Base-by-base conservation (phyloP, 2,888 invertebrate species). In the Litoditis marina region DNA sequence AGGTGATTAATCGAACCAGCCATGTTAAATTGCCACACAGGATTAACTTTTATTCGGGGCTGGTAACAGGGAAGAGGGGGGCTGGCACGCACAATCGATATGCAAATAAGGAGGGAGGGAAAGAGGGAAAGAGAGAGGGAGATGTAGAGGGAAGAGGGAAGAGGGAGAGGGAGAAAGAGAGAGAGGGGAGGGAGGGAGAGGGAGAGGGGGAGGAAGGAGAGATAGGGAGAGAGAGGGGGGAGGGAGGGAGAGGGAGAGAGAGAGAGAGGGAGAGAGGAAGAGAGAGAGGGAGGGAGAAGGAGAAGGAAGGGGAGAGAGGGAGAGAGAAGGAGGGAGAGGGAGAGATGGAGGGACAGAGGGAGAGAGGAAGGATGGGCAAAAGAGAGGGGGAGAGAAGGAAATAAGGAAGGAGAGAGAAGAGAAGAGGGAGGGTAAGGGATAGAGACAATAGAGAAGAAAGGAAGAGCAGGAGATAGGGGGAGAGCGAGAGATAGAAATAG, bases 401-500 rank as follows among this genome's bases (percentile, higher is more conserved):
- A 44, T 51, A 44, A n/a, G 19, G 5, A 53, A 19, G n/a, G 32
- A 28, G 22, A 53, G 19, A 11, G 22, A 22, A 25, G 19, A n/a
- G 27, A 6, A 53, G 34, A 22, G 34, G 27, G 8, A 53, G 34
- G 51, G 47, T 52, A 57, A 53, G 53, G 32, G 32, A 1, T 19
- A 1, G 52, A 54, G 34, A 58, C 13, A 60, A 34, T 2, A 31
- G 42, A 27, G 19, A 42, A 57, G 22, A 16, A 16, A 49, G 57
- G 27, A 49, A 50, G 57, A 57, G 32, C 19, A n/a, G 27, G 49
- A 27, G 54, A 39, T 39, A 47, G 42, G 39, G n/a, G 31, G 47
- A 59, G 42, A 55, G 59, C 53, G 60, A 54, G 60, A 58, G 65
- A 62, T 42, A 58, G 22, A 32, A 34, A 54, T 60, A 61, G 58